Conservation (phyloP, 2,888 invertebrate species). For the Odiellus spinosus region DNA sequence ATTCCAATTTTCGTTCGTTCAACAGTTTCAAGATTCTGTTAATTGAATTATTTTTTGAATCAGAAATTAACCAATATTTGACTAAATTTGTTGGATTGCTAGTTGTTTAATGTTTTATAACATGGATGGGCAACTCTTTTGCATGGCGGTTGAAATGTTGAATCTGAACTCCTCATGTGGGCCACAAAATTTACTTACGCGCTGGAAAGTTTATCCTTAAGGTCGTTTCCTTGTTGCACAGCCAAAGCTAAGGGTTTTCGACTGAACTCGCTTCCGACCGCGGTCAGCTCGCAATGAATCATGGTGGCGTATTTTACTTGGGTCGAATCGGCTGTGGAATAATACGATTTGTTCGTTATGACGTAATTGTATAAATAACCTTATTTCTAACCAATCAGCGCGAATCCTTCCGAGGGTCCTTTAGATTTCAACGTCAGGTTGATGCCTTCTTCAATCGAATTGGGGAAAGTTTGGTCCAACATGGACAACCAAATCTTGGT, state of each 20-base stretch:
- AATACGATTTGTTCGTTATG: too few relatives aligned
- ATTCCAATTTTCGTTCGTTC: constrained; percentile 79
- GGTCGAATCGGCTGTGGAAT: constrained; percentile 62
- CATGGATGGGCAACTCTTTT: too few relatives aligned
- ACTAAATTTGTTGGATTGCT: too few relatives aligned
- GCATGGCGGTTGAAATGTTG: too few relatives aligned
- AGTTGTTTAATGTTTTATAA: too few relatives aligned
- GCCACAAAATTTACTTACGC: constrained; percentile 66
- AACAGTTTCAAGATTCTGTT: constrained; percentile 71
- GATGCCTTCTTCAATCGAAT: constrained; percentile 60
- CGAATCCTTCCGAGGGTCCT: constrained; percentile 57
- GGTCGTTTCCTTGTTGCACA: constrained; percentile 84
- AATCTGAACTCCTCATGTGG: too few relatives aligned
- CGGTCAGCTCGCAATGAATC: constrained; percentile 72
- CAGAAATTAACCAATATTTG: too few relatives aligned
- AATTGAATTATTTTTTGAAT: too few relatives aligned
- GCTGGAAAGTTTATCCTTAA: constrained; percentile 86
- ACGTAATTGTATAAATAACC: too few relatives aligned
- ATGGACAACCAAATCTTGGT: constrained; percentile 98
- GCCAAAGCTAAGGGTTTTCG: constrained; percentile 94
- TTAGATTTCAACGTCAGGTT: constrained; percentile 39
- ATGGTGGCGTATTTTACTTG: constrained; percentile 65
- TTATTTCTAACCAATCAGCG: constrained; percentile 61
- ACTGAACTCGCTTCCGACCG: constrained; percentile 92
- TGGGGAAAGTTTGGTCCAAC: constrained; percentile 66